Percentiles rank a stretch among this genome's conserved stretches.
These are phyloP conservation scores for Pinna nobilis DNA, from an alignment of 1,140 invertebrate genomes.

Conservation along the genomic window DNA sequence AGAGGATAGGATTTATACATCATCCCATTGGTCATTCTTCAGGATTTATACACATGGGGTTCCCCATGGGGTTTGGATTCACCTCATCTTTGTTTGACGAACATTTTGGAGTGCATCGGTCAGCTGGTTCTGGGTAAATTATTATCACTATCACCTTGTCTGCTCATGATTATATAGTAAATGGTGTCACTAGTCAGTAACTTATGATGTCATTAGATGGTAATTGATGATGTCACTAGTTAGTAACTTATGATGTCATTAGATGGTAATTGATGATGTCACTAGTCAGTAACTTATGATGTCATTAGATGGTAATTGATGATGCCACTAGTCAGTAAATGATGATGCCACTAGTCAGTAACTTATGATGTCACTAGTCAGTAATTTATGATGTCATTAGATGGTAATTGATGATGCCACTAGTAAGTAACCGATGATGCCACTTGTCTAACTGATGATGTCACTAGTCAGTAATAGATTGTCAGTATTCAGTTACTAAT, in stretches of 20 bases:
- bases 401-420: too few relatives aligned
- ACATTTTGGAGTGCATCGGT: conserved; percentile 32
- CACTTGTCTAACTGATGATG: too few relatives aligned
- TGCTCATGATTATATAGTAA: neutral
- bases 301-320: too few relatives aligned
- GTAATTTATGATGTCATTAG: too few relatives aligned
- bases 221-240: neutral
- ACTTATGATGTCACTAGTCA: too few relatives aligned
- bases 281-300: neutral
- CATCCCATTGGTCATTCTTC: conserved; percentile 43
- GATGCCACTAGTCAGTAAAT: neutral
- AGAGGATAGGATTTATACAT: conserved; percentile 33
- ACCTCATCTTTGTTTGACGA: conserved; percentile 51
- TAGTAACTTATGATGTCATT: neutral
- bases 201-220: too few relatives aligned
- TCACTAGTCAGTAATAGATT: too few relatives aligned
- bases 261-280: neutral
- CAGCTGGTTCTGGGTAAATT: conserved; percentile 31
- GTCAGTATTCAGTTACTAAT: too few relatives aligned
- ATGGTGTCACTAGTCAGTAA: neutral
- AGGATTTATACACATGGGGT: conserved; percentile 44
- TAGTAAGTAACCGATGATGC: too few relatives aligned
- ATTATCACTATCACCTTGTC: neutral
- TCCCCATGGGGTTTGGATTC: conserved; percentile 52
- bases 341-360: too few relatives aligned